Percentiles rank a stretch among this genome's conserved stretches.
These are phyloP conservation scores for Andrena bicolor DNA, from an alignment of 2,888 invertebrate genomes.

Conservation along the genomic window DNA sequence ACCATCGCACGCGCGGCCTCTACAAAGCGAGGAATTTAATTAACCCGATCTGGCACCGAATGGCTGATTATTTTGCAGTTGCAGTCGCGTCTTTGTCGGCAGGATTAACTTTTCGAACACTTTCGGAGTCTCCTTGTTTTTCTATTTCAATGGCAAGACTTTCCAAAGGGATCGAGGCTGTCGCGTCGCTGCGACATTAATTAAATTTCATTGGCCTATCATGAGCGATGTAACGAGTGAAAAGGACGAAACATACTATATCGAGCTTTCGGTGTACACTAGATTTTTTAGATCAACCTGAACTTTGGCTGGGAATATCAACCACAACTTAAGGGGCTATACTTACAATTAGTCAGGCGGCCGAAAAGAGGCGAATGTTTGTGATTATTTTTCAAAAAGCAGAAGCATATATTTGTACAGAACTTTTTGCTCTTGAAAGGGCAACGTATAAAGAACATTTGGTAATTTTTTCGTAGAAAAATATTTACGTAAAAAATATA, in stretches of 20 bases:
- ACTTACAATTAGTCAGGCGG: no score
- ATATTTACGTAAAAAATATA: no score
- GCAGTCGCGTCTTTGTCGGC: conserved; percentile 12
- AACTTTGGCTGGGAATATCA: background rate
- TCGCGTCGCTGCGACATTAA: conserved; percentile 30
- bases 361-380: no score
- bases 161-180: background rate
- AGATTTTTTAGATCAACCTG: no score
- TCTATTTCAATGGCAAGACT: conserved; percentile 4
- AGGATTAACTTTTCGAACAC: background rate
- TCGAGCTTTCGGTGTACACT: no score
- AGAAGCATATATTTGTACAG: no score
- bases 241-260: background rate
- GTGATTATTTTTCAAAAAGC: no score
- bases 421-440: no score
- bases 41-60: conserved; percentile 17
- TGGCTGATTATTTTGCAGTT: conserved; percentile 22
- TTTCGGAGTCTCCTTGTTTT: background rate
- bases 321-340: no score
- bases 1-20: background rate
- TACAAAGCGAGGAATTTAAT: conserved; percentile 42
- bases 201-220: conserved; percentile 20
- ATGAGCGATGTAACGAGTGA: conserved; percentile 10
- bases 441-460: no score
- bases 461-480: no score